Percentiles rank a stretch among this genome's conserved stretches.
Conservation (phyloP, 30 jellyfish, hydroid and myxozoan species). For the Phacellophora camtschatica region DNA sequence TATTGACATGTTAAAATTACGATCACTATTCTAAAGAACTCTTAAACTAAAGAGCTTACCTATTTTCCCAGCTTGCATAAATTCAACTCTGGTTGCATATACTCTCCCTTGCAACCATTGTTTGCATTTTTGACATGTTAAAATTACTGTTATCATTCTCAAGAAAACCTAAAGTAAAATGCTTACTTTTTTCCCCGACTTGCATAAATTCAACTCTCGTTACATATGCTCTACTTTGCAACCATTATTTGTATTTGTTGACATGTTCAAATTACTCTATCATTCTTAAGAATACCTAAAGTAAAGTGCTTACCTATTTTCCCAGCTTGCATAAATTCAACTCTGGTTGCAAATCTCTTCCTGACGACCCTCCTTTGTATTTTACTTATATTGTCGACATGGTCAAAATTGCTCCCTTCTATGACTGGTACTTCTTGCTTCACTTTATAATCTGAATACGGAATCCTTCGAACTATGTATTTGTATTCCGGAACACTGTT, state of each 20-base stretch:
- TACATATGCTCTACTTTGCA: no score
- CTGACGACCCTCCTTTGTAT: conserved; percentile 57
- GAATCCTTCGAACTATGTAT: conserved; percentile 61
- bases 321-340: conserved; percentile 85
- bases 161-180: no score
- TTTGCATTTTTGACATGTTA: background rate
- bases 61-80: conserved; percentile 81
- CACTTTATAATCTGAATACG: conserved; percentile 87
- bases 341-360: conserved; percentile 69
- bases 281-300: background rate
- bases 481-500: conserved; percentile 60
- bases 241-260: no score
- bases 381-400: background rate
- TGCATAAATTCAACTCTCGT: no score
- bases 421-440: conserved; percentile 85
- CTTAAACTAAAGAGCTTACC: conserved; percentile 38
- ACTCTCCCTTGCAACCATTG: conserved; percentile 74
- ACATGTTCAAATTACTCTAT: no score
- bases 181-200: no score
- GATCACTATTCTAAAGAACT: background rate
- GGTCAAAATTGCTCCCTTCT: conserved; percentile 4
- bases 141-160: background rate
- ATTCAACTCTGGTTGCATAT: conserved; percentile 69
- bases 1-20: no score
- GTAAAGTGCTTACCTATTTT: conserved; percentile 68